Conservation (phyloP, 2,797 vertebrate genomes). For the Hirundo rustica region DNA sequence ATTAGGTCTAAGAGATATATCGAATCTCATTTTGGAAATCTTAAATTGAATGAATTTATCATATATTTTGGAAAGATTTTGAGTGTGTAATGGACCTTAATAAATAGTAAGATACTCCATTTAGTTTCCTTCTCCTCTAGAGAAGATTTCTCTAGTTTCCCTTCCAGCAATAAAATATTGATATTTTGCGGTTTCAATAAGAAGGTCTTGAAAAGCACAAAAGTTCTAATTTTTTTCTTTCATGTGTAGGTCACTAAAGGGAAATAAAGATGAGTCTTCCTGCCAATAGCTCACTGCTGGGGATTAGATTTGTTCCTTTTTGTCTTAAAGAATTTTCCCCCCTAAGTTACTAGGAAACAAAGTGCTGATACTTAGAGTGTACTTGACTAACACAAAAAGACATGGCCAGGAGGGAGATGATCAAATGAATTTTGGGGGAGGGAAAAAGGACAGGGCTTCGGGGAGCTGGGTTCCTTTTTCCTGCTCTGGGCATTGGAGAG, state of each 20-base stretch:
- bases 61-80: background rate
- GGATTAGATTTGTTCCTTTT: too few relatives aligned
- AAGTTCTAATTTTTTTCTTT: background rate
- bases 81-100: background rate
- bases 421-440: too few relatives aligned
- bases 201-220: background rate
- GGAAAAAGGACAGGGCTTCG: too few relatives aligned
- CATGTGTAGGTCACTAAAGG: background rate
- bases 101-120: background rate
- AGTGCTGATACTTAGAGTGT: too few relatives aligned
- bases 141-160: background rate
- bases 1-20: background rate
- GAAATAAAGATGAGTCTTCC: background rate
- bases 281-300: background rate
- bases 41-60: background rate
- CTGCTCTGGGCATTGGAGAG: too few relatives aligned
- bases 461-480: too few relatives aligned
- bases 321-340: too few relatives aligned
- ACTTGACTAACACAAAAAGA: too few relatives aligned
- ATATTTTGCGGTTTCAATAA: background rate
- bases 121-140: background rate
- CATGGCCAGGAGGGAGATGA: too few relatives aligned
- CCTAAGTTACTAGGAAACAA: too few relatives aligned
- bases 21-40: background rate
- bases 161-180: background rate